These are phyloP conservation scores for Phragmatobia fuliginosa DNA, from an alignment of 2,888 invertebrate species.

Conservation along the genomic window DNA sequence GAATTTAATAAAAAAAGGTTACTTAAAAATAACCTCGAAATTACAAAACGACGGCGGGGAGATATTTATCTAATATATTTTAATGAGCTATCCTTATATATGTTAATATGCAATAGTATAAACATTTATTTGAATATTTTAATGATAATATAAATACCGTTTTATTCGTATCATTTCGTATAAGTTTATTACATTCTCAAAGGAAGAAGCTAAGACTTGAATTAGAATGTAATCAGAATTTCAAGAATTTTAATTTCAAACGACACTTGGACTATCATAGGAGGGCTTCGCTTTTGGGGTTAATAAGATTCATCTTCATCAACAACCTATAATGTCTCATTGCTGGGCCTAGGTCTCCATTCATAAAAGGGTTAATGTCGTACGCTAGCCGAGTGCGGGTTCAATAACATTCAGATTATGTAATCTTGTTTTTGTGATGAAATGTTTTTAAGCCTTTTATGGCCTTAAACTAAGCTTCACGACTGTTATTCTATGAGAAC, in stretches of 20 bases:
- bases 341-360: no score
- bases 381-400: no score
- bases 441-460: no score
- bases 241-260: not conserved
- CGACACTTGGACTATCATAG: not conserved
- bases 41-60: not conserved
- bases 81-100: not conserved
- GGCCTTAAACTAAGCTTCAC: no score
- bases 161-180: not conserved
- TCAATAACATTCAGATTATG: no score
- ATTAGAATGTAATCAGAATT: not conserved
- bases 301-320: no score
- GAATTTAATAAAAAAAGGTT: not conserved
- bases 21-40: constrained; percentile 1
- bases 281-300: not conserved
- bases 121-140: not conserved
- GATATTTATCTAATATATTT: constrained; percentile 4
- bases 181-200: not conserved
- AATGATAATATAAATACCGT: not conserved
- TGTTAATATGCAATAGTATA: not conserved
- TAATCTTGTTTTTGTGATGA: no score
- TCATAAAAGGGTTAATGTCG: no score
- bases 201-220: not conserved
- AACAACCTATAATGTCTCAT: no score
- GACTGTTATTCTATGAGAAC: no score